Evolutionary conservation across 2,113 vertebrate genomes (phyloP).

Genomic region (Lanius collurio): DNA sequence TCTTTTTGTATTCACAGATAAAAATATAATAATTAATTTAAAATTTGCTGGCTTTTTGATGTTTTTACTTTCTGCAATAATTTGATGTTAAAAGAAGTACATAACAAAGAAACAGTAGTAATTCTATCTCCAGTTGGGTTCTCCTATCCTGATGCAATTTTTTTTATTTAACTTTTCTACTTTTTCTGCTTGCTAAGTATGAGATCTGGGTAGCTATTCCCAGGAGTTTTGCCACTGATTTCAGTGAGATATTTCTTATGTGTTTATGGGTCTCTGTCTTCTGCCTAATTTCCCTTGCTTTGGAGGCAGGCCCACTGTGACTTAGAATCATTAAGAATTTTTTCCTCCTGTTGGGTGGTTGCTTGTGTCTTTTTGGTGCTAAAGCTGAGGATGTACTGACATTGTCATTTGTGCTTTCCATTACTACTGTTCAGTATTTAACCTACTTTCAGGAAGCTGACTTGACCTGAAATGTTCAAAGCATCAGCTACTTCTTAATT

Average conservation of each 20-base stretch:
- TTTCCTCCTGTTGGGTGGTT: not conserved
- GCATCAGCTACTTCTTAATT: not conserved
- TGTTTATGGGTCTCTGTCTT: not conserved
- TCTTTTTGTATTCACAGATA: not conserved
- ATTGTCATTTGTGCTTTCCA: not conserved
- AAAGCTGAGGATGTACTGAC: not conserved
- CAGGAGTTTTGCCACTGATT: not conserved
- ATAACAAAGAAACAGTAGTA: not conserved
- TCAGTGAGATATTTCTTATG: not conserved
- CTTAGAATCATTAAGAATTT: not conserved
- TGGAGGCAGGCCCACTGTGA: not conserved
- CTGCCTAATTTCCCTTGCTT: not conserved
- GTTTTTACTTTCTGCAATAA: not conserved
- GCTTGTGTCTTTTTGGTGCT: not conserved
- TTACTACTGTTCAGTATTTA: not conserved
- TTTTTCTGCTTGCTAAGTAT: accelerated
- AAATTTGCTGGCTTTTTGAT: not conserved
- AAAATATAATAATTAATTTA: not conserved
- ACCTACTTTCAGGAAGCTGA: not conserved
- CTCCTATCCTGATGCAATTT: not conserved
- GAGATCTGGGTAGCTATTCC: not conserved
- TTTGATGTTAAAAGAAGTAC: not conserved
- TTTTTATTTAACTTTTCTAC: not conserved
- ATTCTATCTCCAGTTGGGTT: not conserved
- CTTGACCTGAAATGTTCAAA: not conserved